These are phyloP conservation scores for Naso thynnoides DNA, from an alignment of 2,797 vertebrate species.

Conservation along the genomic window DNA sequence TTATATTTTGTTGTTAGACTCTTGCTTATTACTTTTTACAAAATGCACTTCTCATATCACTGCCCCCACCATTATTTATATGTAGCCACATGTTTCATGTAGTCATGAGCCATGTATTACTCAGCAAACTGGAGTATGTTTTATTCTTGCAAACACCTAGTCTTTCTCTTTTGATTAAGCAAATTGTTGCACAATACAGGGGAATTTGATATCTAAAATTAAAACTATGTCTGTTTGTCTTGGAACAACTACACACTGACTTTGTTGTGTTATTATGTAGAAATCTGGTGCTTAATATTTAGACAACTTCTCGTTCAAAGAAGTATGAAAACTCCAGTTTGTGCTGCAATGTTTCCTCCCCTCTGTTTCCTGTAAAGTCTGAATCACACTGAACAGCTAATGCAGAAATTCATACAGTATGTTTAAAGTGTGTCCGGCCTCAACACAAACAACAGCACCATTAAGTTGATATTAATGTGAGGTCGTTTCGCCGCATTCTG, in stretches of 20 bases:
- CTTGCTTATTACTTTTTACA: not conserved
- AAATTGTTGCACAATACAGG: not conserved
- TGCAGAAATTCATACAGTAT: constrained; percentile 51
- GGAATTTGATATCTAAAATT: not conserved
- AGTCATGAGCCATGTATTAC: constrained; percentile 14
- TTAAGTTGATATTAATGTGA: constrained; percentile 38
- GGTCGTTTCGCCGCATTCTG: constrained; percentile 6
- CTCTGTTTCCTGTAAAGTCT: constrained; percentile 64
- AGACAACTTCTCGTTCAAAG: constrained; percentile 11
- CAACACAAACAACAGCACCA: constrained; percentile 55
- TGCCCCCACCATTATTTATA: not conserved
- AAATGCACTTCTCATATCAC: not conserved
- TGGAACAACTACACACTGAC: no score
- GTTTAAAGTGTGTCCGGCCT: constrained; percentile 32
- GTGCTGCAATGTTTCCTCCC: constrained; percentile 19
- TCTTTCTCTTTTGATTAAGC: constrained; percentile 8
- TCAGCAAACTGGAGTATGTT: constrained; percentile 1
- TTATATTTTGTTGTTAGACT: not conserved
- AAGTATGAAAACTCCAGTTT: constrained; percentile 12
- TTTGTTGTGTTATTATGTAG: not conserved
- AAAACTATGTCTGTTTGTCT: not conserved
- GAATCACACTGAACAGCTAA: constrained; percentile 57
- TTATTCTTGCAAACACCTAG: not conserved
- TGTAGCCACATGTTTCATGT: not conserved
- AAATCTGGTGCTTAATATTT: not conserved